Evolutionary conservation across 37 sponge, comb jelly and placozoan species (phyloP).

Genomic region (Oopsacas minuta): DNA sequence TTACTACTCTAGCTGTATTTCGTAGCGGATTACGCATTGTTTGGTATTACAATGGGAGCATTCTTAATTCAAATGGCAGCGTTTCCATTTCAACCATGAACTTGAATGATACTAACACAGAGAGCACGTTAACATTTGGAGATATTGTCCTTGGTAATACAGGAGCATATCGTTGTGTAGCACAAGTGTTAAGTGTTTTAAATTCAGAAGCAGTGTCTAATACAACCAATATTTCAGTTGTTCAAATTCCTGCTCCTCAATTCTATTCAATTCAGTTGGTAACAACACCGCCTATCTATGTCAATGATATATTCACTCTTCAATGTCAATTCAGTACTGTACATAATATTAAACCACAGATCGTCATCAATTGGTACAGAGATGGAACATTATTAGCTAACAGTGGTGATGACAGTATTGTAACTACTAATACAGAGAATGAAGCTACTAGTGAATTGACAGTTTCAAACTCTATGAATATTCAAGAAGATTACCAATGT

Average conservation of each 20-base stretch:
- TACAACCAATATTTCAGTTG: too few species aligned
- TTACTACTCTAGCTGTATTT: too few species aligned
- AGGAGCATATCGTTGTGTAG: too few species aligned
- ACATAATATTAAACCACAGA: not conserved
- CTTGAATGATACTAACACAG: too few species aligned
- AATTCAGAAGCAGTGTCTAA: too few species aligned
- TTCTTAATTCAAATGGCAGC: too few species aligned
- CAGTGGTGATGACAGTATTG: not conserved
- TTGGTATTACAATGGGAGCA: too few species aligned
- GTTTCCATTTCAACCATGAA: too few species aligned
- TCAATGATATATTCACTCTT: not conserved
- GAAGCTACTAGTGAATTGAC: not conserved
- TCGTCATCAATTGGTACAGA: not conserved
- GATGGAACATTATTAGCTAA: not conserved
- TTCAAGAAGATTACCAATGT: not conserved
- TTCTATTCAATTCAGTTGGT: not conserved
- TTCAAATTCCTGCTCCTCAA: conserved; percentile 1
- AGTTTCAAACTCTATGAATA: not conserved
- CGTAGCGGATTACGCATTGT: too few species aligned
- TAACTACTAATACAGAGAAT: not conserved
- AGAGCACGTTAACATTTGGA: too few species aligned
- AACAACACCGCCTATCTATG: not conserved
- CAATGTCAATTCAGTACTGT: not conserved
- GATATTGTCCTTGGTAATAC: too few species aligned
- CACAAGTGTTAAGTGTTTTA: too few species aligned